Evolutionary conservation across 2,888 invertebrate genomes (phyloP), one percentile per base, ranked within the genome.

Genomic region (Leptinotarsa rubiginosa): DNA sequence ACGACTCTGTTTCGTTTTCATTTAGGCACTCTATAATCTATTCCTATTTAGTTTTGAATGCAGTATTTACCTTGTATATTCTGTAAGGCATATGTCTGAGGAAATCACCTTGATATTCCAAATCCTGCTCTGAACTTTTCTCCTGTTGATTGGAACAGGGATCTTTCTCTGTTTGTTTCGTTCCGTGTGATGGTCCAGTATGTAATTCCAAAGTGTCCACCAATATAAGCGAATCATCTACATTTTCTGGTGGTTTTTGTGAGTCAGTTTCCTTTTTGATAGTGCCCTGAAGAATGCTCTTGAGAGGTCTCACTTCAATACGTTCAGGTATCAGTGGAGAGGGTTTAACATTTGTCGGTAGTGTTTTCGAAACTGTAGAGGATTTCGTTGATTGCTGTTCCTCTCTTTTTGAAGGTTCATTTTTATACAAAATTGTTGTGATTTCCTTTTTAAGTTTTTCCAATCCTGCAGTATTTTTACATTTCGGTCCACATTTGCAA

Each of bases 401-500:
- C 3, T 67, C 20, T 50, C 68, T 67, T 41, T 72, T 66, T 0
- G 20, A 3, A 25, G 47, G 47, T 25, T 20, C 15, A 4, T 25
- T 25, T 31, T 69, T 65, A 5, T 54, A 25, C 20, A 73, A 41
- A n/a, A 75, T 47, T 18, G 72, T 54, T 5, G 62, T 54, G 18
- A 76, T 52, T 22, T 71, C 73, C 54, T 69, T 68, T 16, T 64
- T 49, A 3, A 74, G 49, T 47, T 25, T 68, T 15, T 62, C 72
- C 56, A 62, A 59, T 0, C 59, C 69, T 1, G 49, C 62, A 10
- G n/a, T 1, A 22, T 69, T 73, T 65, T 70, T 50, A 47, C 70
- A 65, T 20, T 64, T 69, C n/a, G 59, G 18, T 50, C 62, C 72
- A 41, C 75, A 74, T 41, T 71, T 72, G 52, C 77, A 77, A 22